Conservation (phyloP, 2,797 vertebrate genomes). For the Acanthis flammea region DNA sequence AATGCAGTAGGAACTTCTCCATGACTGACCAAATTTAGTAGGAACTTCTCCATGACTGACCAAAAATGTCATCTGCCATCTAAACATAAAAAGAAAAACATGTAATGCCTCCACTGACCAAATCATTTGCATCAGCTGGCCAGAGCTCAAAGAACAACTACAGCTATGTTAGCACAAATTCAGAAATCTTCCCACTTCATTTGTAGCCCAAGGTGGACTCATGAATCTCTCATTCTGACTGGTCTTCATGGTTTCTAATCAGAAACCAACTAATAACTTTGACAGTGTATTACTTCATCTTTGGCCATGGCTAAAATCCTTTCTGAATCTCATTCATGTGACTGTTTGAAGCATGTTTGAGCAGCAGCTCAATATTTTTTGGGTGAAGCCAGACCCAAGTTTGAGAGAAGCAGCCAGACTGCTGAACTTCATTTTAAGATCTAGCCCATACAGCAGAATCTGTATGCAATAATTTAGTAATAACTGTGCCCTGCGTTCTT, state of each 20-base stretch:
- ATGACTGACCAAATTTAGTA: neutral
- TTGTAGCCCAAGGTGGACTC: neutral
- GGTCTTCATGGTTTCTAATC: neutral
- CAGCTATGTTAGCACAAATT: neutral
- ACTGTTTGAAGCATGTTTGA: neutral
- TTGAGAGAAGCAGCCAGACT: neutral
- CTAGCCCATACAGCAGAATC: neutral
- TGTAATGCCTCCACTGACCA: accelerated
- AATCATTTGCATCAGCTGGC: neutral
- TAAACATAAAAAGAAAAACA: neutral
- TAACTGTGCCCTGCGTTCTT: neutral
- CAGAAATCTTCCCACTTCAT: neutral
- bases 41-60: neutral
- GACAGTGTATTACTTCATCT: neutral
- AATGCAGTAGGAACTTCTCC: neutral
- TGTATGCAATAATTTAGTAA: neutral
- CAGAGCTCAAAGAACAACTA: neutral
- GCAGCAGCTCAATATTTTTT: neutral
- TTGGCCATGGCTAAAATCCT: neutral
- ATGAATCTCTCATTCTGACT: neutral
- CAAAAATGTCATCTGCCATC: neutral
- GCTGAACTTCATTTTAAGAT: neutral
- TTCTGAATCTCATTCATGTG: neutral
- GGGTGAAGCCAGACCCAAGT: neutral
- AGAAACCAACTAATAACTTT: neutral